Percentiles rank a stretch among this genome's conserved stretches.
These are phyloP conservation scores for Macrophya alboannulata DNA, from an alignment of 2,888 invertebrate species.

Conservation along the genomic window DNA sequence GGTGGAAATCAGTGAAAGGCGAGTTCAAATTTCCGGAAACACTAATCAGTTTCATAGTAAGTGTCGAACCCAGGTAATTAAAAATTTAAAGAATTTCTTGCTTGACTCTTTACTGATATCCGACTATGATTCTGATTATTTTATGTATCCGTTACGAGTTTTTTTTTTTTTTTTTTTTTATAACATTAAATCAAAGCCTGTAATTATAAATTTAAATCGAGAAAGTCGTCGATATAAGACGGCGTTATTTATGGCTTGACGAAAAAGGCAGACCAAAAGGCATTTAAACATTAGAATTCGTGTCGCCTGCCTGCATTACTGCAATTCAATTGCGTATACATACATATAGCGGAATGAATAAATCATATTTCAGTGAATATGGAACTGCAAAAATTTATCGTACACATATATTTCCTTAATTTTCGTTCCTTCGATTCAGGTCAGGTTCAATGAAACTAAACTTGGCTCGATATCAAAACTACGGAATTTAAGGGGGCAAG, in stretches of 20 bases:
- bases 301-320: background rate
- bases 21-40: slow-evolving; percentile 4
- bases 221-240: background rate
- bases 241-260: background rate
- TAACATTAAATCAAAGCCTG: background rate
- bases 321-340: background rate
- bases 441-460: slow-evolving; percentile 23
- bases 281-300: slow-evolving; percentile 23
- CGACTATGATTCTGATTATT: background rate
- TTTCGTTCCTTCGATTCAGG: slow-evolving; percentile 3
- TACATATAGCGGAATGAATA: background rate
- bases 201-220: background rate
- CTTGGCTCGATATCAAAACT: slow-evolving; percentile 36
- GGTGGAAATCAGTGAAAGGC: background rate
- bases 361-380: slow-evolving; percentile 3
- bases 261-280: slow-evolving; percentile 16
- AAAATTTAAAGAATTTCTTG: background rate
- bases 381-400: background rate
- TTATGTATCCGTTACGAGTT: background rate
- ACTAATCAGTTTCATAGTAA: background rate
- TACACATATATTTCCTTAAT: background rate
- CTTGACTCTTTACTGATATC: background rate
- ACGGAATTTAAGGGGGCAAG: background rate
- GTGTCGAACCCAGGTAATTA: background rate
- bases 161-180: background rate